Evolutionary conservation across 2,797 vertebrate genomes (phyloP).

Genomic region (Scomberomorus guttatus): DNA sequence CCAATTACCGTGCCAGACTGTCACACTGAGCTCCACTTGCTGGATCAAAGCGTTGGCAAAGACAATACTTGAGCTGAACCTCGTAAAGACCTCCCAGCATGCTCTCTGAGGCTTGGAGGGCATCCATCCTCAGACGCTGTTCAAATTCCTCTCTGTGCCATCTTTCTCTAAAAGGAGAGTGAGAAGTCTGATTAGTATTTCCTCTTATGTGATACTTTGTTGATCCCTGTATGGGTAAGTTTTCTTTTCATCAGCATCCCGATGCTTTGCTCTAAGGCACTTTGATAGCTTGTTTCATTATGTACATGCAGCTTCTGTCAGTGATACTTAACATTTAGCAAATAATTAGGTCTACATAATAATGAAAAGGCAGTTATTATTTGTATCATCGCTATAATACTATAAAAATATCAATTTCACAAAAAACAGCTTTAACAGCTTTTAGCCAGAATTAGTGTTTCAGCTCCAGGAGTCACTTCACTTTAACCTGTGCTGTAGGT

Average conservation of each 20-base stretch:
- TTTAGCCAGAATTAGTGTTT: not conserved
- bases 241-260: constrained; percentile 7
- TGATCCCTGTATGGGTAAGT: constrained; percentile 20
- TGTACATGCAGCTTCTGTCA: not conserved
- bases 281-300: not conserved
- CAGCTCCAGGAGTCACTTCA: not conserved
- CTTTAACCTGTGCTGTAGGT: too few relatives aligned
- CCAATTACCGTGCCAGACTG: constrained; percentile 77
- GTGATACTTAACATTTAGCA: not conserved
- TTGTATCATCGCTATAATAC: not conserved
- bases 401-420: not conserved
- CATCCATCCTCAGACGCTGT: constrained; percentile 51
- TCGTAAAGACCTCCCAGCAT: constrained; percentile 69
- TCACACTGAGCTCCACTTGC: constrained; percentile 72
- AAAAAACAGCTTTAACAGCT: not conserved
- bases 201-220: constrained; percentile 37
- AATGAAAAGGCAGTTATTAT: not conserved
- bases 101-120: constrained; percentile 67
- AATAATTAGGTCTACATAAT: not conserved
- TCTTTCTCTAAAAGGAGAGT: constrained; percentile 38
- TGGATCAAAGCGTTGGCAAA: constrained; percentile 75
- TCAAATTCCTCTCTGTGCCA: constrained; percentile 42
- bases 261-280: not conserved
- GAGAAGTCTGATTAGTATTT: constrained; percentile 47
- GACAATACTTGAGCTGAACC: constrained; percentile 70